Evolutionary conservation across 2,113 vertebrate genomes (phyloP), one percentile per base, ranked within the genome.

Genomic region (Sylvietta virens): DNA sequence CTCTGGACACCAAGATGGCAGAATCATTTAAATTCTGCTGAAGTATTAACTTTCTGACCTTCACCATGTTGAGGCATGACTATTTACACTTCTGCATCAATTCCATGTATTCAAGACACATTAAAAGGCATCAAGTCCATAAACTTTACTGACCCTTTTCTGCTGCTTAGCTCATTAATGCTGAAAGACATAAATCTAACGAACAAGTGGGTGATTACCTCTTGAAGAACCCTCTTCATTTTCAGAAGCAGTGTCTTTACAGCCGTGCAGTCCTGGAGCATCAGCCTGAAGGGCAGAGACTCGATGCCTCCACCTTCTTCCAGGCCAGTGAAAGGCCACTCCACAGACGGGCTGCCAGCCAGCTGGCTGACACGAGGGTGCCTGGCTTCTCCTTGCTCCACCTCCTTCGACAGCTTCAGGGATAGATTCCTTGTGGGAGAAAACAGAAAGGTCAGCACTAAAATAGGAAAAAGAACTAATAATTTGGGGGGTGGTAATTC

Each of bases 181-280:
- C 40, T 51, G 33, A 64, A 53, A 91, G 54, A 60, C 16, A 60
- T 53, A 53, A 88, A 87, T 85, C 48, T 92, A 86, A 84, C 20
- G 91, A 90, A 77, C 56, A 44, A 91, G 44, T 37, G 26, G 76
- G 76, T 54, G 47, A 92, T 98, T 98, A 99, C 99, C 99, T 99
- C 99, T 97, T 99, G 99, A 79, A 99, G 98, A 84, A 99, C 98
- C 90, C 99, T 98, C 94, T 99, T 99, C 98, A 99, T 98, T 96
- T 99, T 98, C 87, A 99, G 97, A 71, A 99, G 98, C 78, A 99
- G 95, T 0, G 99, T 99, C 98, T 99, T 99, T 17, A 99, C 99
- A 42, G 99, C 98, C 5, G 99, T 99, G 90, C 99, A 99, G 95
- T 99, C 99, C 87, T 99, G 99, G 88, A 99, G 97, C 99, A 99